phyloP scores from a whole-genome alignment of 2,888 invertebrate genomes.

The Andrena dorsata region DNA sequence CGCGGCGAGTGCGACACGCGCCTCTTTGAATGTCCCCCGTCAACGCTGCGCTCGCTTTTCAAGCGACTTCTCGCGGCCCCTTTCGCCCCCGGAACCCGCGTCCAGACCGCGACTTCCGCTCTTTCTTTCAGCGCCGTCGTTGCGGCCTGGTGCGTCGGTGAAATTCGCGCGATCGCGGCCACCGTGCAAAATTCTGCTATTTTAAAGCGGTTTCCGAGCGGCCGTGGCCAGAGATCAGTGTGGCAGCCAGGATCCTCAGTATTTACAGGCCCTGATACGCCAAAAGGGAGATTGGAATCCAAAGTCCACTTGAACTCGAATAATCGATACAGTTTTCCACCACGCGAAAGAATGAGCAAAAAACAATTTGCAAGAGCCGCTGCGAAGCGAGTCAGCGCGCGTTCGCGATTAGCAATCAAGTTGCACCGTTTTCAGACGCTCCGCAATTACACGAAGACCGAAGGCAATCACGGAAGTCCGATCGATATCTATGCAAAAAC shows the following conservation, averaged over 20 bases:
- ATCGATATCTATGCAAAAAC: slow-evolving; percentile 45
- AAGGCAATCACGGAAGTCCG: slow-evolving; percentile 44
- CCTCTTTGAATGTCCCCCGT: slow-evolving; percentile 68
- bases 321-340: no score
- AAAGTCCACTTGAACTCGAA: no score
- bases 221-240: neutral
- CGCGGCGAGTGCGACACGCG: slow-evolving; percentile 67
- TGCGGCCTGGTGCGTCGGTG: slow-evolving; percentile 21
- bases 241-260: neutral
- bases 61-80: slow-evolving; percentile 19
- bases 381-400: neutral
- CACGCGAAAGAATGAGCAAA: neutral
- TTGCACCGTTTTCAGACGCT: slow-evolving; percentile 4
- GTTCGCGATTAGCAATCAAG: slow-evolving; percentile 7
- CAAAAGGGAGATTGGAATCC: no score
- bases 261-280: neutral
- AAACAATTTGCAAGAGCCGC: slow-evolving; percentile 1
- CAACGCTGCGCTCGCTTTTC: slow-evolving; percentile 62
- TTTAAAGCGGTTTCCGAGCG: neutral
- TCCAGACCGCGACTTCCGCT: slow-evolving; percentile 37
- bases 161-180: slow-evolving; percentile 21
- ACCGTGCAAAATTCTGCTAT: slow-evolving; percentile 2
- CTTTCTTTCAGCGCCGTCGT: slow-evolving; percentile 44
- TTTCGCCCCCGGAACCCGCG: slow-evolving; percentile 29
- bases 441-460: slow-evolving; percentile 20